These are phyloP conservation scores for Calyptommatus sinebrachiatus DNA, from an alignment of 2,113 vertebrate species.

Conservation along the genomic window DNA sequence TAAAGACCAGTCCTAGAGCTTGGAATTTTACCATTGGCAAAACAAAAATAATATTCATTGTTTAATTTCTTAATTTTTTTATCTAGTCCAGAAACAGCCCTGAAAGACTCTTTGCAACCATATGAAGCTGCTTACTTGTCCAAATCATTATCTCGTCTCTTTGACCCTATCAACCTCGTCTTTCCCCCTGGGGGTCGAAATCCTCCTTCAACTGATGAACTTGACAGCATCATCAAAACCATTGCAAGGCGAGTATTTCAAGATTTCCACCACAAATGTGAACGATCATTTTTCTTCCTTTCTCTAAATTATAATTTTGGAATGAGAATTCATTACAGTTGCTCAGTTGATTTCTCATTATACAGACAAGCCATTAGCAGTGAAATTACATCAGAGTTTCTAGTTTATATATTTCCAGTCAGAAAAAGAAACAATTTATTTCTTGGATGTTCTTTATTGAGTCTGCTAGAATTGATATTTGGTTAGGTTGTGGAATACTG, in stretches of 20 bases:
- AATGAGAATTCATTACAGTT: slow-evolving; percentile 22
- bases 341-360: slow-evolving; percentile 35
- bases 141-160: slow-evolving; percentile 94
- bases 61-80: slow-evolving; percentile 15
- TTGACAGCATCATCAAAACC: slow-evolving; percentile 95
- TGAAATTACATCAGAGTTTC: slow-evolving; percentile 39
- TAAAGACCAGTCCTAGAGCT: too few species aligned
- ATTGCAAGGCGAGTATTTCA: slow-evolving; percentile 77
- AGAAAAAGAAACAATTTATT: slow-evolving; percentile 19
- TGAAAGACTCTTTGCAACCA: slow-evolving; percentile 89
- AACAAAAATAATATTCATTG: slow-evolving; percentile 18
- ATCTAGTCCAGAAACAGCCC: slow-evolving; percentile 86
- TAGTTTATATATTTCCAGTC: slow-evolving; percentile 6
- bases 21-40: not conserved
- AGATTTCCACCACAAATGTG: not conserved
- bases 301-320: not conserved
- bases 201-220: slow-evolving; percentile 89
- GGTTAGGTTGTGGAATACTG: not conserved
- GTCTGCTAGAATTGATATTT: not conserved
- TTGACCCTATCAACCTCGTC: slow-evolving; percentile 97
- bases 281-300: not conserved
- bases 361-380: slow-evolving; percentile 32
- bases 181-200: slow-evolving; percentile 92
- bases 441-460: not conserved
- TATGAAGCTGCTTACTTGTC: slow-evolving; percentile 95